Evolutionary conservation across 2,888 invertebrate genomes (phyloP).

Genomic region (Zhuqinia jingwanae): DNA sequence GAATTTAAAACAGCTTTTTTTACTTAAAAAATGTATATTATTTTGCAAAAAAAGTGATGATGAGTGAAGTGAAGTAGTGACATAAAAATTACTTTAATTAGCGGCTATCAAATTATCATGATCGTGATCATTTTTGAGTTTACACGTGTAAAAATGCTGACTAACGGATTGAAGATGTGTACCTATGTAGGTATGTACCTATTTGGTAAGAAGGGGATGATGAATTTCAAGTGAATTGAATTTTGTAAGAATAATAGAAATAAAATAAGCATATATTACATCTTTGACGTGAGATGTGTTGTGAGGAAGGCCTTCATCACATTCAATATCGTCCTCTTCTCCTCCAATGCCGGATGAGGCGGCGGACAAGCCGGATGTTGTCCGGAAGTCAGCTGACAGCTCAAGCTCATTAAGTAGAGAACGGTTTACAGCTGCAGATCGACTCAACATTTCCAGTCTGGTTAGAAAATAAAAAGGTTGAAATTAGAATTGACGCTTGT

Average conservation of each 20-base stretch:
- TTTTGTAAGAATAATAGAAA: too few species aligned
- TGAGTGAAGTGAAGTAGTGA: neutral
- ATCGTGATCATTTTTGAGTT: too few species aligned
- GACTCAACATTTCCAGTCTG: slow-evolving; percentile 85
- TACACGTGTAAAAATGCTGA: too few species aligned
- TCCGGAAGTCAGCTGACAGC: slow-evolving; percentile 80
- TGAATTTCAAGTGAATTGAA: too few species aligned
- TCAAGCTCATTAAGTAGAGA: slow-evolving; percentile 96
- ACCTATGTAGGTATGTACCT: too few species aligned
- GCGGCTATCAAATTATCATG: neutral
- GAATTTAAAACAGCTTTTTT: too few species aligned
- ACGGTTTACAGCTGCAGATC: slow-evolving; percentile 82
- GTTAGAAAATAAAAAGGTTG: neutral
- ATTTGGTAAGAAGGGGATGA: too few species aligned
- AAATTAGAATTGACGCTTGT: neutral
- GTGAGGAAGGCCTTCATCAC: slow-evolving; percentile 80
- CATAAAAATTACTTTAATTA: neutral
- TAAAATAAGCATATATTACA: too few species aligned
- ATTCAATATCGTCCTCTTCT: slow-evolving; percentile 81
- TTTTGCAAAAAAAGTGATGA: neutral
- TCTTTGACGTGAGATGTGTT: slow-evolving; percentile 74
- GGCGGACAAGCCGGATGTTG: slow-evolving; percentile 83
- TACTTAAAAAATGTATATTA: too few species aligned
- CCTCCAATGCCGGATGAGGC: slow-evolving; percentile 80
- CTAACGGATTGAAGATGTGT: too few species aligned